These are phyloP conservation scores for Dasyornis broadbenti DNA, from an alignment of 2,113 vertebrate species.

Conservation along the genomic window DNA sequence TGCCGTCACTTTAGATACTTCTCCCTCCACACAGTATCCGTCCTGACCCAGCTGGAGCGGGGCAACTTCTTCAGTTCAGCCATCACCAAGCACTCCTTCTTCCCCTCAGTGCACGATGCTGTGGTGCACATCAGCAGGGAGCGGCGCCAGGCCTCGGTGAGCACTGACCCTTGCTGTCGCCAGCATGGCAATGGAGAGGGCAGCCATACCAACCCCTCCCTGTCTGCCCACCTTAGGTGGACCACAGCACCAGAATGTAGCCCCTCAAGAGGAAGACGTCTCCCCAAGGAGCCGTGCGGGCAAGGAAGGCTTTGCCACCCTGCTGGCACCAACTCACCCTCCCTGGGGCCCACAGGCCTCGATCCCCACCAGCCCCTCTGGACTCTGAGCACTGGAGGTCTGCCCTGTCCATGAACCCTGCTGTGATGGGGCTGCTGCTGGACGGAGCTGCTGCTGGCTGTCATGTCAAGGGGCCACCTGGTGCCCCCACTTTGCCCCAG, in stretches of 20 bases:
- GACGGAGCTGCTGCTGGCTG: background rate
- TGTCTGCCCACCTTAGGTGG: background rate
- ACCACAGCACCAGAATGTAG: constrained; percentile 25
- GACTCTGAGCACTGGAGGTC: background rate
- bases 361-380: background rate
- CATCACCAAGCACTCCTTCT: constrained; percentile 84
- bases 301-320: too few relatives aligned
- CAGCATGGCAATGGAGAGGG: rapidly evolving
- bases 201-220: background rate
- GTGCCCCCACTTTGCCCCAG: background rate
- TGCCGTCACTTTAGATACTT: background rate
- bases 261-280: rapidly evolving
- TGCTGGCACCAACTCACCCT: background rate
- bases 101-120: constrained; percentile 81
- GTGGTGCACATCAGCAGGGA: constrained; percentile 68
- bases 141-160: background rate
- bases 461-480: rapidly evolving
- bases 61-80: constrained; percentile 83
- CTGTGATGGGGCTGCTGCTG: background rate
- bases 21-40: constrained; percentile 53
- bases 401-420: rapidly evolving
- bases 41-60: constrained; percentile 79
- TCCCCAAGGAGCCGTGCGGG: rapidly evolving
- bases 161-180: background rate
- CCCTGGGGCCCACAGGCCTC: rapidly evolving